These are phyloP conservation scores for Habropoda laboriosa DNA, from an alignment of 1,140 invertebrate species.

Conservation along the genomic window DNA sequence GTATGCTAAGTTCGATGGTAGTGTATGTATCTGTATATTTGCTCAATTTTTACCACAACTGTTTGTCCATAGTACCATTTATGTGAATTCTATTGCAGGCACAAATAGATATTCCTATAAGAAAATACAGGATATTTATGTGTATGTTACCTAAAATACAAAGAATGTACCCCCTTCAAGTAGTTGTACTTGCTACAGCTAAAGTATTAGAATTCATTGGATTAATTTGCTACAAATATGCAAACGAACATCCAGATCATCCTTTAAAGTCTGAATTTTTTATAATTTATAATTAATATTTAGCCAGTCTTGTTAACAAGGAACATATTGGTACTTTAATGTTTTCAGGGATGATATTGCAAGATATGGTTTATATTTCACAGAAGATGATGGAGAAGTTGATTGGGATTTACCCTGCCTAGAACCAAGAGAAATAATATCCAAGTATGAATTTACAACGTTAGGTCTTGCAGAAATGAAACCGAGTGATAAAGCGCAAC, in stretches of 20 bases:
- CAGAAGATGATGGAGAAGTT: slow-evolving; percentile 98
- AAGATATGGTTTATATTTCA: slow-evolving; percentile 94
- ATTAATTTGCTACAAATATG: slow-evolving; percentile 92
- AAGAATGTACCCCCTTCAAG: slow-evolving; percentile 91
- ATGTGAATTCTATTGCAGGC: slow-evolving; percentile 76
- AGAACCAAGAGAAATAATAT: slow-evolving; percentile 92
- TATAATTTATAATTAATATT: background rate
- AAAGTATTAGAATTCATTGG: slow-evolving; percentile 97
- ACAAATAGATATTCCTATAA: slow-evolving; percentile 88
- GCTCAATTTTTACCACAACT: slow-evolving; percentile 2
- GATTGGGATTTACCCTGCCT: slow-evolving; percentile 96
- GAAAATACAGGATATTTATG: slow-evolving; percentile 93
- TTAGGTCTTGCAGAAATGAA: slow-evolving; percentile 92
- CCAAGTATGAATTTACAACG: slow-evolving; percentile 95
- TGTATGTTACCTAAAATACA: slow-evolving; percentile 91
- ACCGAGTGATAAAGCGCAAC: slow-evolving; percentile 77
- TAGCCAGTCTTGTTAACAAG: background rate
- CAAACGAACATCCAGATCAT: slow-evolving; percentile 80
- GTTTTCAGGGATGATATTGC: slow-evolving; percentile 82
- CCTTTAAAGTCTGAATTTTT: slow-evolving; percentile 82
- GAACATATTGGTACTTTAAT: slow-evolving; percentile 8
- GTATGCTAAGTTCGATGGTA: slow-evolving; percentile 96
- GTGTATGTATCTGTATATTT: slow-evolving; percentile 78
- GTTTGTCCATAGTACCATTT: slow-evolving; percentile 9
- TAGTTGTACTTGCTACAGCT: slow-evolving; percentile 90